Evolutionary conservation across 92 coral and sea anemone species (phyloP).

Genomic region (Phenganax subtilis): DNA sequence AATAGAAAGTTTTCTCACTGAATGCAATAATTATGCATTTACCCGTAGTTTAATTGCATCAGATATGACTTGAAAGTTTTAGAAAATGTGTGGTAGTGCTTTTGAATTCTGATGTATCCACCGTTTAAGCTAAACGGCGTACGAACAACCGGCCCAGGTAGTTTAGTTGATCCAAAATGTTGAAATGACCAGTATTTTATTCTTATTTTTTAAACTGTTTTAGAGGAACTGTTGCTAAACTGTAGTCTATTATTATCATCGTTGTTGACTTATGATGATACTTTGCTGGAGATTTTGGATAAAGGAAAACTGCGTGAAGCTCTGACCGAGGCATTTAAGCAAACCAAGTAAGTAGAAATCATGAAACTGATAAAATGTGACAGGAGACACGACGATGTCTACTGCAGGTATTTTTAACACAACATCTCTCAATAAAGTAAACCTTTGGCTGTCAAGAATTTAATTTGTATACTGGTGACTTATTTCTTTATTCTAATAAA

Average conservation of each 20-base stretch:
- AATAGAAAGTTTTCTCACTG: too few relatives aligned
- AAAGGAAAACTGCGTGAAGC: constrained; percentile 56
- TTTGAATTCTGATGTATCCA: too few relatives aligned
- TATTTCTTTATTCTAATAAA: background rate
- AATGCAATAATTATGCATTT: too few relatives aligned
- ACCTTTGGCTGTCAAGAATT: too few relatives aligned
- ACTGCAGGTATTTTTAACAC: too few relatives aligned
- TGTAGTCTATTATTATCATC: constrained; percentile 26
- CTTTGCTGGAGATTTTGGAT: constrained; percentile 4
- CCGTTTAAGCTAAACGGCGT: background rate
- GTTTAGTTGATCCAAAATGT: background rate
- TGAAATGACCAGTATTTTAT: background rate
- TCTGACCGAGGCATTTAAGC: constrained; percentile 82
- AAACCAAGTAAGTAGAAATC: constrained; percentile 37
- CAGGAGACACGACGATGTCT: too few relatives aligned
- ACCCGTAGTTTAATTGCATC: too few relatives aligned
- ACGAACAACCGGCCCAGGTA: background rate
- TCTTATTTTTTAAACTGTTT: background rate
- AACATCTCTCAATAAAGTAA: too few relatives aligned
- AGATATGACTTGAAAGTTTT: too few relatives aligned
- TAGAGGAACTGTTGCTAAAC: constrained; percentile 30
- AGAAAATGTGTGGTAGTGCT: too few relatives aligned
- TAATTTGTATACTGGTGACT: too few relatives aligned
- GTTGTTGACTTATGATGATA: constrained; percentile 26
- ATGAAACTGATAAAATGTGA: too few relatives aligned